Percentiles rank a stretch among this genome's conserved stretches.
Conservation (phyloP, 1,140 invertebrate genomes). For the Caenorhabditis latens region DNA sequence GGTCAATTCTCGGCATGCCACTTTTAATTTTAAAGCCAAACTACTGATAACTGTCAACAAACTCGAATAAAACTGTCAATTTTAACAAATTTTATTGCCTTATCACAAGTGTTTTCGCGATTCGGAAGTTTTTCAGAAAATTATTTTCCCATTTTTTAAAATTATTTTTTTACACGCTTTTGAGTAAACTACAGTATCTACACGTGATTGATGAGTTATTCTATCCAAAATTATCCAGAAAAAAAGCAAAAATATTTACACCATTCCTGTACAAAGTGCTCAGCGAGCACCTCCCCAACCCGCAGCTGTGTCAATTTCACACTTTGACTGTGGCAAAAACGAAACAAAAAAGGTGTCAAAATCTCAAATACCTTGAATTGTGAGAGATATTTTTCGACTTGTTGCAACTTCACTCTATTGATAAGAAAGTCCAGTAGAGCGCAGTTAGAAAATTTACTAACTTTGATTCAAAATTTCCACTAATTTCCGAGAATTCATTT, state of each 20-base stretch:
- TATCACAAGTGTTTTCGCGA: neutral
- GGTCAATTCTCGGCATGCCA: neutral
- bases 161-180: neutral
- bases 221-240: neutral
- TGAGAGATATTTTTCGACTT: neutral
- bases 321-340: constrained; percentile 32
- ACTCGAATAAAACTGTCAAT: neutral
- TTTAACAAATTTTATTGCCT: neutral
- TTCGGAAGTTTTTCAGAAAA: neutral
- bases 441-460: neutral
- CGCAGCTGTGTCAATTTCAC: constrained; percentile 25
- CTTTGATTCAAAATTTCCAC: too few relatives aligned
- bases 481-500: too few relatives aligned
- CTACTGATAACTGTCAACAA: neutral
- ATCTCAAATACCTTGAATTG: neutral
- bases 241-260: constrained; percentile 40
- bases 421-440: neutral
- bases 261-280: neutral
- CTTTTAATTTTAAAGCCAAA: neutral
- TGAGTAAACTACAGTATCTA: too few relatives aligned
- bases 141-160: neutral
- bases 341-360: constrained; percentile 54
- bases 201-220: neutral
- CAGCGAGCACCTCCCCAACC: neutral
- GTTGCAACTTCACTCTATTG: neutral